These are phyloP conservation scores for Drosophila merina DNA, from an alignment of 2,888 invertebrate species.

Conservation along the genomic window DNA sequence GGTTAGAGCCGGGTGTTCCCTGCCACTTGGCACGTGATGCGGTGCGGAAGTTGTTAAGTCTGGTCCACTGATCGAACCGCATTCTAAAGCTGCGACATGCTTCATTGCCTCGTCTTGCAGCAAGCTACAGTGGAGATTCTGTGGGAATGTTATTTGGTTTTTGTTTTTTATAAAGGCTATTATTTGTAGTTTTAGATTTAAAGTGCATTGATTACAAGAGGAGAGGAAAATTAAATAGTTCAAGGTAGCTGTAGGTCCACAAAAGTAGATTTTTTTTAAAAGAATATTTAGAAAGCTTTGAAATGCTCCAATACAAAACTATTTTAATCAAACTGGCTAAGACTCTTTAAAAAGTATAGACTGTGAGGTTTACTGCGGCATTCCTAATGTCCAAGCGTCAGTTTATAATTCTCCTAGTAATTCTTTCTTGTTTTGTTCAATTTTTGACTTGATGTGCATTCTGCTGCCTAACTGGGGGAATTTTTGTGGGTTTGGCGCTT, in stretches of 20 bases:
- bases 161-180: neutral
- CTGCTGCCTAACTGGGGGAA: slow-evolving; percentile 35
- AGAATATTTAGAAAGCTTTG: neutral
- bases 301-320: neutral
- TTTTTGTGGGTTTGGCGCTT: slow-evolving; percentile 63
- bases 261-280: too few relatives aligned
- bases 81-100: slow-evolving; percentile 57
- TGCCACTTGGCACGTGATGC: slow-evolving; percentile 62
- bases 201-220: neutral
- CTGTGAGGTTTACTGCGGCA: slow-evolving; percentile 23
- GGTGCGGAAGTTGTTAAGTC: slow-evolving; percentile 66
- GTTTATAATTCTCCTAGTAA: slow-evolving; percentile 55
- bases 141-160: neutral
- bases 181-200: neutral
- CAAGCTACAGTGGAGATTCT: slow-evolving; percentile 48
- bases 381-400: slow-evolving; percentile 71
- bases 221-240: neutral
- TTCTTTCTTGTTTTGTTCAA: slow-evolving; percentile 19
- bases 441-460: slow-evolving; percentile 48
- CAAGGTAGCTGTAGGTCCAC: too few relatives aligned
- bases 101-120: slow-evolving; percentile 66
- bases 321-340: neutral
- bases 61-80: slow-evolving; percentile 76
- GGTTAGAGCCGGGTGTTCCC: slow-evolving; percentile 5
- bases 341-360: neutral